Evolutionary conservation across 2,113 vertebrate genomes (phyloP), one percentile per base, ranked within the genome.

Genomic region (Naja naja): DNA sequence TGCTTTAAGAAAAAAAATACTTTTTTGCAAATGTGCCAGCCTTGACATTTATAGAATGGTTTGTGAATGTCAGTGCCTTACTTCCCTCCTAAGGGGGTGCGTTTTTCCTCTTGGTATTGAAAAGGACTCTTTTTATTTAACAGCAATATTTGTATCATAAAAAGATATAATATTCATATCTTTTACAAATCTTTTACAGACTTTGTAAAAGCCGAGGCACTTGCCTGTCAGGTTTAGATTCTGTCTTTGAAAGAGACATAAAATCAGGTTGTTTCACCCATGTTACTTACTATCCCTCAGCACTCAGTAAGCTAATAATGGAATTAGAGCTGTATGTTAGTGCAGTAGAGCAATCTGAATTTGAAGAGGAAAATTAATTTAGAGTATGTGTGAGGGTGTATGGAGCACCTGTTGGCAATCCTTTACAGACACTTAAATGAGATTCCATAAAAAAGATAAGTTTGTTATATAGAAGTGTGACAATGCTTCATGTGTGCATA

Each of bases 11-110:
- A 90, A 60, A 87, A 85, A 60, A 87, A 86, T 30, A 34, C 22
- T 87, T 81, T 93, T 54, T 69, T 14, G 0, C 30, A 81, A 53
- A 43, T 92, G 54, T 12, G 4, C 91, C 88, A 94, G 4, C 1
- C 92, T 93, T 95, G 74, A 60, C 10, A 94, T 95, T 94, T 92
- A 89, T 11, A 92, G 5, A 39, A 88, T 6, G 95, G 27, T 54
- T 94, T 88, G 92, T 60, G 91, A 97, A 93, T 47, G 20, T 10
- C 89, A 96, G 1, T 88, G 1, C 0, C 23, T 89, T 43, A 39
- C 92, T 94, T 94, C 92, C 64, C 93, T 91, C 93, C 89, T 94
- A 92, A 60, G 81, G 60, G 87, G 27, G 90, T 23, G 91, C 30
- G 0, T 92, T 87, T 74, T 81, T 8, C 34, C 74, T 43, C 34